Percentiles rank a stretch among this genome's conserved stretches.
These are phyloP conservation scores for Diplosoma virens DNA, from an alignment of 23 tunicate species.

Conservation along the genomic window DNA sequence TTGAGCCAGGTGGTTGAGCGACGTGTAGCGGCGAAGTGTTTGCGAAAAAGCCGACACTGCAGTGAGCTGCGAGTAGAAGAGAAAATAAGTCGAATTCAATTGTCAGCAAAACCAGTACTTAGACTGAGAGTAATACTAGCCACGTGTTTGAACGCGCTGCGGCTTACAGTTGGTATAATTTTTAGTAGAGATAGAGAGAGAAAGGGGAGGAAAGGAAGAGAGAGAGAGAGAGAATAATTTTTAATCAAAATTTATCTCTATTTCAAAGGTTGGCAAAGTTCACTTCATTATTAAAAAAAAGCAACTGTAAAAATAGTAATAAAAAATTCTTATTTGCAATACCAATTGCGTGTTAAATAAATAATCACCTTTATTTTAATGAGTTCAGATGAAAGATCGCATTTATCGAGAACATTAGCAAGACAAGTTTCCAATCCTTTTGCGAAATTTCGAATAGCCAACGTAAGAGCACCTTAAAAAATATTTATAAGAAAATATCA, in stretches of 20 bases:
- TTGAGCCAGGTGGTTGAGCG: constrained; percentile 97
- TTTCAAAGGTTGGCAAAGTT: no score
- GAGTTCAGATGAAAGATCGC: constrained; percentile 49
- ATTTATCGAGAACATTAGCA: constrained; percentile 39
- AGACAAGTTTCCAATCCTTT: constrained; percentile 74
- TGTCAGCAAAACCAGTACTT: no score
- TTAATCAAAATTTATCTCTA: no score
- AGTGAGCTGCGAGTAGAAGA: constrained; percentile 69
- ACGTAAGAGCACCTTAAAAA: constrained; percentile 76
- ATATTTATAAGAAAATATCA: no score
- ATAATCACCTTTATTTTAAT: constrained; percentile 61
- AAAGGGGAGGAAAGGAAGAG: no score
- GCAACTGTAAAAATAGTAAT: no score
- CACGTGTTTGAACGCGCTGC: no score
- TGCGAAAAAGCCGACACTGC: constrained; percentile 98
- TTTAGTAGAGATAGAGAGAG: not conserved
- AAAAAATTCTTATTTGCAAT: not conserved
- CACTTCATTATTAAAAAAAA: no score
- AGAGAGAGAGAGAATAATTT: no score
- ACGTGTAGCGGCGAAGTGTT: constrained; percentile 93
- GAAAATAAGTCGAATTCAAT: no score
- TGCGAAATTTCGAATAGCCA: constrained; percentile 88
- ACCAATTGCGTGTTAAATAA: not conserved
- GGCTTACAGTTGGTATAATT: not conserved
- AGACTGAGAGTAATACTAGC: no score